Percentiles rank a stretch among this genome's conserved stretches.
These are phyloP conservation scores for Prorops nasuta DNA, from an alignment of 1,140 invertebrate genomes.

Conservation along the genomic window DNA sequence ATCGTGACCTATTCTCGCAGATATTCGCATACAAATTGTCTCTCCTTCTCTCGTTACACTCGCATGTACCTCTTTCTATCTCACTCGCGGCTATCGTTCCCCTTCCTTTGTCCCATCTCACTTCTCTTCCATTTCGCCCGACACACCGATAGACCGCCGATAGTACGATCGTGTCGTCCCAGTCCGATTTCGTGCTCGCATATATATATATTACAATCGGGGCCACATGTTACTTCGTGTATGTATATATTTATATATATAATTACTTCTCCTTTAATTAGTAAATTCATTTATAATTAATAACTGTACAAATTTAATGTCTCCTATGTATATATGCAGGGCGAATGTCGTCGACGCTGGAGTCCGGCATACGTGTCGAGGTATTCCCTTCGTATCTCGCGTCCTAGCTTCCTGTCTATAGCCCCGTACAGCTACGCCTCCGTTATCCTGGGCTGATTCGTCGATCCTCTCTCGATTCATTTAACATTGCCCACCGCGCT, in stretches of 20 bases:
- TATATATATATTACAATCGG: background rate
- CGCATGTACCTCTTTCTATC: background rate
- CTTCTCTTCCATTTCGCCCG: background rate
- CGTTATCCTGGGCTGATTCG: background rate
- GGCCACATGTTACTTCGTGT: slow-evolving; percentile 11
- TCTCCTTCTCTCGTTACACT: too few relatives aligned
- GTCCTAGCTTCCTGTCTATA: too few relatives aligned
- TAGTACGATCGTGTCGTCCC: background rate
- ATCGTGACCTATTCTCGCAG: background rate
- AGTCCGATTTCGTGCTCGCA: background rate
- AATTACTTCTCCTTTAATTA: slow-evolving; percentile 51
- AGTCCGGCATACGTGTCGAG: slow-evolving; percentile 33
- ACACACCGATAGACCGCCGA: background rate
- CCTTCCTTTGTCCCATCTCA: slow-evolving; percentile 4
- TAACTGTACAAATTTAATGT: slow-evolving; percentile 59
- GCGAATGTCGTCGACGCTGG: slow-evolving; percentile 47
- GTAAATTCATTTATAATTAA: slow-evolving; percentile 56
- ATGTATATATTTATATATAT: slow-evolving; percentile 42
- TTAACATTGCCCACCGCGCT: background rate
- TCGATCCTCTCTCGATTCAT: slow-evolving; percentile 1
- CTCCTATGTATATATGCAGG: slow-evolving; percentile 51
- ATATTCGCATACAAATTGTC: background rate
- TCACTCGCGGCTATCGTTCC: background rate
- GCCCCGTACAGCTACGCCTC: too few relatives aligned
- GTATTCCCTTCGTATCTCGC: slow-evolving; percentile 17